Conservation (phyloP, 2,888 invertebrate species). For the Sphecodes monilicornis region DNA sequence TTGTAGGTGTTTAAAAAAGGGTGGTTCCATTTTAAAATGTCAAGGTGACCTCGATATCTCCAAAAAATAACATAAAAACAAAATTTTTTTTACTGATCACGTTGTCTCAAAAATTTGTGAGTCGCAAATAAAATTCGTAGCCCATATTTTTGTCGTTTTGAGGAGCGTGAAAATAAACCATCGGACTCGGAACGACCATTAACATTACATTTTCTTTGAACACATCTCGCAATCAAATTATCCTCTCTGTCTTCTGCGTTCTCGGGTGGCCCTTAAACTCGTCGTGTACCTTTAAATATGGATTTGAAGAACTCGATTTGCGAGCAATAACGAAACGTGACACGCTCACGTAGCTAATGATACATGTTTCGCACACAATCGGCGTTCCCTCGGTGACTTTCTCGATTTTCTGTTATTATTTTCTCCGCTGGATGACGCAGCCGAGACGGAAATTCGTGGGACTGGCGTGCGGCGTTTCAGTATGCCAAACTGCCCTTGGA, state of each 20-base stretch:
- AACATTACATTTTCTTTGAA: not conserved
- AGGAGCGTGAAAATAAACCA: not conserved
- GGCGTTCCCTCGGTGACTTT: not conserved
- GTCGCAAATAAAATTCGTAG: no score
- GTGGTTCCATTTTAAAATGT: no score
- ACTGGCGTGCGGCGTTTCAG: not conserved
- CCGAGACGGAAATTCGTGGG: not conserved
- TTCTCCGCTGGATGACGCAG: not conserved
- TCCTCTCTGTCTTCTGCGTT: not conserved
- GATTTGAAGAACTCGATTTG: no score
- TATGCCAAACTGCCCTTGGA: slow-evolving; percentile 32
- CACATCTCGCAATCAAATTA: not conserved
- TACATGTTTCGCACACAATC: not conserved
- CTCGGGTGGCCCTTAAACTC: not conserved
- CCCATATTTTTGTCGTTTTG: not conserved
- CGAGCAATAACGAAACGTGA: not conserved
- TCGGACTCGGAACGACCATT: not conserved
- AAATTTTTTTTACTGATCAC: no score
- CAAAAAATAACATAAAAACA: no score
- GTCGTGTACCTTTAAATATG: not conserved
- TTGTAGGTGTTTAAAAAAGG: no score
- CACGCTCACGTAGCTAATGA: not conserved
- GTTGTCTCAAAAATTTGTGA: no score
- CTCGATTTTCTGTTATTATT: not conserved
- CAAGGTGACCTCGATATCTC: no score